These are phyloP conservation scores for Drosophila fulvimacula DNA, from an alignment of 2,888 invertebrate genomes.

Conservation along the genomic window DNA sequence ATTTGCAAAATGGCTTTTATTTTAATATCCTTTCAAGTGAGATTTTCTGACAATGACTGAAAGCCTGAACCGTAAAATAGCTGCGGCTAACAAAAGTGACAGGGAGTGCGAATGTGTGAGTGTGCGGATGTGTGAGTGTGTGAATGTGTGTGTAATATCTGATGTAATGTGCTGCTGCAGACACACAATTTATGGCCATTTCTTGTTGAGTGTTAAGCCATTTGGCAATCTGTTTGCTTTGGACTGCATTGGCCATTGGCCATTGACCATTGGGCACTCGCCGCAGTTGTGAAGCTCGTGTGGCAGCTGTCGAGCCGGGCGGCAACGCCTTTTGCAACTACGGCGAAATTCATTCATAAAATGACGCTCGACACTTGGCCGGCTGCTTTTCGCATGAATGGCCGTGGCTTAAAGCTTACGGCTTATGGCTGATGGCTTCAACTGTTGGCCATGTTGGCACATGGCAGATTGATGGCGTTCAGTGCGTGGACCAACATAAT, in stretches of 20 bases:
- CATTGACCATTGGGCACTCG: conserved; percentile 15
- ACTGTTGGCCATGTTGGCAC: conserved; percentile 50
- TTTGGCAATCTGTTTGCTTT: conserved; percentile 62
- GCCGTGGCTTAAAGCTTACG: conserved; percentile 43
- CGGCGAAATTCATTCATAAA: conserved; percentile 77
- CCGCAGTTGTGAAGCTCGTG: conserved; percentile 16
- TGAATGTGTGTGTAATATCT: conserved; percentile 21
- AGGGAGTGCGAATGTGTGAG: background rate
- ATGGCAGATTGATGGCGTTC: conserved; percentile 49
- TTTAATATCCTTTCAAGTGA: conserved; percentile 6
- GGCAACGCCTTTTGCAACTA: conserved; percentile 44
- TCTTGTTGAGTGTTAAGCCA: conserved; percentile 42
- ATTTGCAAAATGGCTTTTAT: background rate
- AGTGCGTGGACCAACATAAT: conserved; percentile 68
- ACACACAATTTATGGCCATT: conserved; percentile 39
- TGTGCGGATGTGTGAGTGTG: background rate
- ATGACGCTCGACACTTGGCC: conserved; percentile 51
- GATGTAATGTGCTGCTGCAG: conserved; percentile 40
- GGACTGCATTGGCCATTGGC: conserved; percentile 41
- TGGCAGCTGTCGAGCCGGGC: conserved; percentile 16
- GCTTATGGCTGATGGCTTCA: conserved; percentile 33
- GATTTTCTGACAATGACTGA: background rate
- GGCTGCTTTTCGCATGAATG: conserved; percentile 69
- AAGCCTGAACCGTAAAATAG: conserved; percentile 2
- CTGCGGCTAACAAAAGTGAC: background rate